Evolutionary conservation across 2,888 invertebrate species (phyloP).

Genomic region (Athetis lepigone): DNA sequence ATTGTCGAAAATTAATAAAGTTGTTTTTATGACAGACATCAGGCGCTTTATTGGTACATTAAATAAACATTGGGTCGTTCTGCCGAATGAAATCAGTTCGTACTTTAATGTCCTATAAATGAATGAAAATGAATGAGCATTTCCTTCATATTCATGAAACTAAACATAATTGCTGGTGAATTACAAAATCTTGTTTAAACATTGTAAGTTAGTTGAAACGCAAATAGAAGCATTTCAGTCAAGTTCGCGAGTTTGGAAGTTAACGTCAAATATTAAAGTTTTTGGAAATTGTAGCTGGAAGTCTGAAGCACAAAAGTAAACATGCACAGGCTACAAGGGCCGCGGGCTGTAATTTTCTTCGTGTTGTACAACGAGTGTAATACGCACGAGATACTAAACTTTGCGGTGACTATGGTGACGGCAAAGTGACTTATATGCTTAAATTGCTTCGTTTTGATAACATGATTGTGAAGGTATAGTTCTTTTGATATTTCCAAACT

Average conservation of each 20-base stretch:
- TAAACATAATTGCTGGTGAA: constrained; percentile 14
- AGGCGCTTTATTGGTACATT: constrained; percentile 61
- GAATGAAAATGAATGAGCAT: constrained; percentile 41
- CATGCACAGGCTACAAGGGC: constrained; percentile 53
- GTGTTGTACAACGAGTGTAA: constrained; percentile 63
- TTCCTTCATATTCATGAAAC: constrained; percentile 13
- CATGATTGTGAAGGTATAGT: constrained; percentile 16
- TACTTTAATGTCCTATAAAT: constrained; percentile 50
- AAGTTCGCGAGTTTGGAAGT: constrained; percentile 35
- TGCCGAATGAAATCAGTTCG: constrained; percentile 51
- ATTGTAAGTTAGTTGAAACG: constrained; percentile 29
- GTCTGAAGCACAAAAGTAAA: constrained; percentile 60
- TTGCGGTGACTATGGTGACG: constrained; percentile 41
- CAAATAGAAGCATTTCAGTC: constrained; percentile 27
- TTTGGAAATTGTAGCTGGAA: constrained; percentile 38
- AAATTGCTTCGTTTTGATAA: constrained; percentile 55
- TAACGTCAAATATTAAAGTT: constrained; percentile 45
- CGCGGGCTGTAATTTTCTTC: constrained; percentile 69
- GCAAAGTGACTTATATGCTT: constrained; percentile 37
- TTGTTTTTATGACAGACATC: constrained; percentile 59
- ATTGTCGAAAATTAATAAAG: constrained; percentile 52
- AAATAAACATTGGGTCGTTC: constrained; percentile 55
- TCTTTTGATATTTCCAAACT: constrained; percentile 4
- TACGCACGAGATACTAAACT: constrained; percentile 65
- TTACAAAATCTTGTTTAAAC: constrained; percentile 14